Evolutionary conservation across 2,113 vertebrate genomes (phyloP).

Genomic region (Tachuris rubrigastra): DNA sequence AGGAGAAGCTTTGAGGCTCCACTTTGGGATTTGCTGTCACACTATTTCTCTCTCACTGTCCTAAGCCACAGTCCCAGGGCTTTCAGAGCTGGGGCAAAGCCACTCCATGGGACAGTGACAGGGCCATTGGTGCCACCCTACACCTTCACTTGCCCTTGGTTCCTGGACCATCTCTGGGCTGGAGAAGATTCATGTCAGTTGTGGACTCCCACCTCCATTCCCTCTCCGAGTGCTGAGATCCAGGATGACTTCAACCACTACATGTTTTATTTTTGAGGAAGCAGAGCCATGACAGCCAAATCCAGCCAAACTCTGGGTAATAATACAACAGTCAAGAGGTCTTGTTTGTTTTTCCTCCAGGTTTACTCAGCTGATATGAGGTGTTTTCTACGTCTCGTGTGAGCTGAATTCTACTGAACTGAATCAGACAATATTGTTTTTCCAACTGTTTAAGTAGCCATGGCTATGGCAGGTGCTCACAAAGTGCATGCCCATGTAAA

Average conservation of each 20-base stretch:
- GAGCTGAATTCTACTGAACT: not conserved
- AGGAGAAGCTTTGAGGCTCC: not conserved
- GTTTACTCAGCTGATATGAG: not conserved
- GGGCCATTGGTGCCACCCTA: not conserved
- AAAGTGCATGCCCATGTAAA: not conserved
- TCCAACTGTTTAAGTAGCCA: not conserved
- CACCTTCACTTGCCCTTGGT: not conserved
- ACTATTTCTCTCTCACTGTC: not conserved
- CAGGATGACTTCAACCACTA: not conserved
- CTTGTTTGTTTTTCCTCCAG: not conserved
- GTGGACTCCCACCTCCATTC: not conserved
- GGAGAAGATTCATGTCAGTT: not conserved
- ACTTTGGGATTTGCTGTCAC: not conserved
- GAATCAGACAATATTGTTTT: not conserved
- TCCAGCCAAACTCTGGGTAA: not conserved
- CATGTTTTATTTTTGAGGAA: not conserved
- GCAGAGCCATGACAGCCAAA: not conserved
- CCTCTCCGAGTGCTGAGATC: accelerated
- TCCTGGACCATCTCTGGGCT: not conserved
- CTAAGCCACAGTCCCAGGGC: not conserved
- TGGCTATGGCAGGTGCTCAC: not conserved
- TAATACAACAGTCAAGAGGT: not conserved
- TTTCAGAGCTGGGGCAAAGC: not conserved
- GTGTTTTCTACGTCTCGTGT: not conserved
- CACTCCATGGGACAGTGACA: accelerated